Evolutionary conservation across 1,140 invertebrate species (phyloP).

Genomic region (Drosophila trapezifrons): DNA sequence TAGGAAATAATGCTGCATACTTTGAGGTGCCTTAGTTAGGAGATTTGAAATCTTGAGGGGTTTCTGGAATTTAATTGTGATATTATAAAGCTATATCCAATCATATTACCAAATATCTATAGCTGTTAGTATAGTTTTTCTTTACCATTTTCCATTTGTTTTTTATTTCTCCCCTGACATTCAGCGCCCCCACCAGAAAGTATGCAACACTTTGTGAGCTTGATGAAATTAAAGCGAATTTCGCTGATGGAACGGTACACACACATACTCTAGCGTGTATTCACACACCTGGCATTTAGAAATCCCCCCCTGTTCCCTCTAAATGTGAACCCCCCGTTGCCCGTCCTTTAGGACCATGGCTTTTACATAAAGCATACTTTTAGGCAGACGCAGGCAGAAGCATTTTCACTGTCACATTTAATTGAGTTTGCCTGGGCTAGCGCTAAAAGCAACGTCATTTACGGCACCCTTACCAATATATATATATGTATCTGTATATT

Average conservation of each 20-base stretch:
- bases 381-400: constrained; percentile 47
- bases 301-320: not conserved
- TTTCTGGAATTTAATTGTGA: not conserved
- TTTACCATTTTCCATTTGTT: not conserved
- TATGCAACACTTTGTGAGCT: constrained; percentile 29
- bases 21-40: not conserved
- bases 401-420: constrained; percentile 82
- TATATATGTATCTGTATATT: constrained; percentile 4
- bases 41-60: not conserved
- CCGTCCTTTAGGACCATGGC: not conserved
- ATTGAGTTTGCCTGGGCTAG: constrained; percentile 71
- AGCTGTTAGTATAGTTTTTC: not conserved
- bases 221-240: constrained; percentile 49
- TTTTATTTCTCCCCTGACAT: not conserved
- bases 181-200: not conserved
- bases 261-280: not conserved
- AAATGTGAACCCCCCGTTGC: not conserved
- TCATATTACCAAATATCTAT: too few species aligned
- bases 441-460: constrained; percentile 81
- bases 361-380: constrained; percentile 75
- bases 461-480: constrained; percentile 30
- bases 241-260: constrained; percentile 17
- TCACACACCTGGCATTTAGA: constrained; percentile 32
- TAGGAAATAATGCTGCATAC: not conserved
- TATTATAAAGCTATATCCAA: too few species aligned